Evolutionary conservation across 2,113 vertebrate species (phyloP).

Genomic region (Casuarius casuarius): DNA sequence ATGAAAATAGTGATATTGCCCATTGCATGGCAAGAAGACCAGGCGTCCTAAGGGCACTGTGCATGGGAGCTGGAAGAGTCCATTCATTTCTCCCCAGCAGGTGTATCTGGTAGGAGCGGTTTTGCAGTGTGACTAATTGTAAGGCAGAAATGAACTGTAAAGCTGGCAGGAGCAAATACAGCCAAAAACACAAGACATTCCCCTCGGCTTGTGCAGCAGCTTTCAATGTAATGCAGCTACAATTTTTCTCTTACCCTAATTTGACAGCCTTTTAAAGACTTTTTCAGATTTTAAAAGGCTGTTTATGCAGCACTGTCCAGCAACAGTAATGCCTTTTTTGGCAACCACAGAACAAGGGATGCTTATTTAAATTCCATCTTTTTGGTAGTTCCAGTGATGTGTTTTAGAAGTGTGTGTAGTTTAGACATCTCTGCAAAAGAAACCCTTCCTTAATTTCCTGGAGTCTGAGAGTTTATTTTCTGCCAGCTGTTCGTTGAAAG

Average conservation of each 20-base stretch:
- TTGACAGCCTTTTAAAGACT: constrained; percentile 15
- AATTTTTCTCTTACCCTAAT: constrained; percentile 12
- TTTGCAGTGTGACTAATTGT: background rate
- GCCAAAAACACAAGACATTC: background rate
- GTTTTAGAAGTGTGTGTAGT: constrained; percentile 23
- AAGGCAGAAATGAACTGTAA: background rate
- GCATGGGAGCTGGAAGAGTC: background rate
- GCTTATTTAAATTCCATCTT: constrained; percentile 16
- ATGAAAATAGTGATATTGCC: background rate
- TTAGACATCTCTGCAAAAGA: constrained; percentile 36
- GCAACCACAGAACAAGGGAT: background rate
- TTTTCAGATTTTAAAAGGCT: constrained; percentile 12
- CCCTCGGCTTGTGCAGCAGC: background rate
- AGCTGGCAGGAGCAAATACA: background rate
- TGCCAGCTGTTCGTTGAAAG: constrained; percentile 54
- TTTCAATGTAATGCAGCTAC: background rate
- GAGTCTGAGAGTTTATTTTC: constrained; percentile 41
- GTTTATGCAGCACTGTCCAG: constrained; percentile 11
- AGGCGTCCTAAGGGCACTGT: background rate
- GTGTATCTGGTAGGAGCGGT: background rate
- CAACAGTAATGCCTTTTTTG: background rate
- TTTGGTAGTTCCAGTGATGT: background rate
- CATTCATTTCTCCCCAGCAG: background rate
- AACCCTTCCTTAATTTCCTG: constrained; percentile 25
- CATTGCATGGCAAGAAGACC: background rate